These are phyloP conservation scores for Griposia aprilina DNA, from an alignment of 2,888 invertebrate species.

Conservation along the genomic window DNA sequence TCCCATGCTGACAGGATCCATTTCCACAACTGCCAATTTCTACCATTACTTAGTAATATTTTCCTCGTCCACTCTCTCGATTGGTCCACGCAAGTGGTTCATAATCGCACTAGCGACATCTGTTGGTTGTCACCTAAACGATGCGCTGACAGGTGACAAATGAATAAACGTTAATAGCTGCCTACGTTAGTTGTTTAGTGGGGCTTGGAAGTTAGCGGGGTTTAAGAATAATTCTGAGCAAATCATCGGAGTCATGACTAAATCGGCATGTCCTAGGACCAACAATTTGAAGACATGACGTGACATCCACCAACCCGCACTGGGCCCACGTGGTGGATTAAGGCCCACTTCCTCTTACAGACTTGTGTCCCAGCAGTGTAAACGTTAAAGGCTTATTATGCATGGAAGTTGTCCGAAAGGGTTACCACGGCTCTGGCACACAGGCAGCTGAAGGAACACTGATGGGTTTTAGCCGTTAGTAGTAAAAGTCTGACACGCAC, in stretches of 20 bases:
- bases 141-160: slow-evolving; percentile 84
- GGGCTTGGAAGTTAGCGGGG: slow-evolving; percentile 68
- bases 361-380: too few species aligned
- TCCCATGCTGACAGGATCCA: slow-evolving; percentile 1
- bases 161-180: slow-evolving; percentile 81
- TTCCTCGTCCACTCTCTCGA: slow-evolving; percentile 74
- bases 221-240: not conserved
- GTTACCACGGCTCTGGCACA: too few species aligned
- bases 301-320: too few species aligned
- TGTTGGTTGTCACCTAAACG: slow-evolving; percentile 85
- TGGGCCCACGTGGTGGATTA: too few species aligned
- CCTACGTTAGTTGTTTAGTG: slow-evolving; percentile 72
- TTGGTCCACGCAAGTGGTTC: slow-evolving; percentile 73
- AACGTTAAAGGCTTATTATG: too few species aligned
- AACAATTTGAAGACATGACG: too few species aligned
- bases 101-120: slow-evolving; percentile 80
- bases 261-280: not conserved
- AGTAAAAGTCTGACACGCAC: too few species aligned
- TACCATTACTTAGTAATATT: slow-evolving; percentile 39
- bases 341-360: too few species aligned
- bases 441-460: too few species aligned
- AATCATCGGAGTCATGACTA: not conserved
- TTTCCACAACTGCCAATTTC: slow-evolving; percentile 47
- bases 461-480: too few species aligned
- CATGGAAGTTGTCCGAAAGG: too few species aligned